Base-by-base conservation (phyloP, 2,797 vertebrate species). In the Macrochelys suwanniensis region DNA sequence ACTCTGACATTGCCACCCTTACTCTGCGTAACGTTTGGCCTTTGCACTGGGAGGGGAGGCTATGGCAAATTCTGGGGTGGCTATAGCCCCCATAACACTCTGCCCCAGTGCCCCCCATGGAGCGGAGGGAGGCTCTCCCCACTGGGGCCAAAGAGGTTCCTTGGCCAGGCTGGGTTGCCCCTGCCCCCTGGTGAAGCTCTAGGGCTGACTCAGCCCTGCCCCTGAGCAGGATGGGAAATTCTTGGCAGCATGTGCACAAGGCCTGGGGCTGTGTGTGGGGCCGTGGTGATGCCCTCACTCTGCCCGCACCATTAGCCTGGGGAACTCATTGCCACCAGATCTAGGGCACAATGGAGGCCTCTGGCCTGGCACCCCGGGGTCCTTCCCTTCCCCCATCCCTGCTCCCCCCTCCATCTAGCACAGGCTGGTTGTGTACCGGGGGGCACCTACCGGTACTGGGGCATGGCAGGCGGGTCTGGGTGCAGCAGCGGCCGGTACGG, bases 121-220 rank as follows among this genome's bases (percentile, higher is more conserved):
- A n/a, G n/a, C n/a, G n/a, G n/a, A n/a, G n/a, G n/a, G n/a, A n/a
- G n/a, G n/a, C n/a, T n/a, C n/a, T n/a, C 8, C 47, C 47, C 47
- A 49, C 47, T 17, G n/a, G 19, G 9, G 1, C 9, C 33, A n/a
- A 19, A 0, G 33, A n/a, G 33, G 7, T 4, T 65, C 6, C 7
- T 33, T 65, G 61, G 15, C 33, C 61, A 10, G 16, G 33, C 16
- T 31, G 6, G 59, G 61, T 1, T n/a, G 13, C 61, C 15, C 16
- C 17, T 68, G 61, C 7, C 21, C 61, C 33, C 33, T 2, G 2
- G 33, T 7, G 1, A 65, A 65, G 31, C 16, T 5, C 56, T 11
- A 5, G 10, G 26, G 56, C 11, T 26, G 56, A 57, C 56, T 26
- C 13, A 16, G 17, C 61, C 33, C 8, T 37, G 33, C 17, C 33